Evolutionary conservation across 2,888 invertebrate species (phyloP).

Genomic region (Pristionchus fissidentatus): DNA sequence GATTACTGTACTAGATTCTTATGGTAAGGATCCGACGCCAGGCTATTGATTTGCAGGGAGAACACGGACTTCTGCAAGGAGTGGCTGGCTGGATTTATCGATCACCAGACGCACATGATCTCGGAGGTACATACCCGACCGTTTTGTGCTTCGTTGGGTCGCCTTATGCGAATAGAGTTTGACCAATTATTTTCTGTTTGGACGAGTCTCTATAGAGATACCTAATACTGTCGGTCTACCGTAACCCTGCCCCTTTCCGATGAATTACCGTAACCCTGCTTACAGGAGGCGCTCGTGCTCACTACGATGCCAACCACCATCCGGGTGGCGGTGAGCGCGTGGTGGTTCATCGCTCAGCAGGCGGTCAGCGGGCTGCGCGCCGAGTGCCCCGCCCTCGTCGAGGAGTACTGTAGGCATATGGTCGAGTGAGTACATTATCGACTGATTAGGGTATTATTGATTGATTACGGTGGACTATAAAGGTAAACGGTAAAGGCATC

Average conservation of each 20-base stretch:
- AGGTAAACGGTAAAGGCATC: background rate
- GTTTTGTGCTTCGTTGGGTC: no score
- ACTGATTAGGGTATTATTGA: background rate
- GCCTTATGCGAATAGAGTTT: no score
- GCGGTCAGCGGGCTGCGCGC: background rate
- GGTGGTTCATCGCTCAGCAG: slow-evolving; percentile 1
- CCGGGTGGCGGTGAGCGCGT: background rate
- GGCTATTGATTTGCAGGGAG: background rate
- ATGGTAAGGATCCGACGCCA: background rate
- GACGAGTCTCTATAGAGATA: background rate
- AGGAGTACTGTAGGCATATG: background rate
- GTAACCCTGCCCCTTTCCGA: no score
- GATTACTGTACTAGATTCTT: background rate
- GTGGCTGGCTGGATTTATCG: background rate
- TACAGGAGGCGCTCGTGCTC: background rate
- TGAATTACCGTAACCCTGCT: no score
- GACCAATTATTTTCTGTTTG: background rate
- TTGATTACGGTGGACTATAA: background rate
- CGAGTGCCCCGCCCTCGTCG: background rate
- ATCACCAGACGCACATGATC: background rate
- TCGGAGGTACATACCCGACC: background rate
- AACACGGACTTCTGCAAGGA: slow-evolving; percentile 2
- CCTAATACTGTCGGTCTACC: background rate
- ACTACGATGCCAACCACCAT: background rate
- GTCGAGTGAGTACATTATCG: slow-evolving; percentile 33